These are phyloP conservation scores for Ophiodon elongatus DNA, from an alignment of 2,113 vertebrate genomes.

Conservation along the genomic window DNA sequence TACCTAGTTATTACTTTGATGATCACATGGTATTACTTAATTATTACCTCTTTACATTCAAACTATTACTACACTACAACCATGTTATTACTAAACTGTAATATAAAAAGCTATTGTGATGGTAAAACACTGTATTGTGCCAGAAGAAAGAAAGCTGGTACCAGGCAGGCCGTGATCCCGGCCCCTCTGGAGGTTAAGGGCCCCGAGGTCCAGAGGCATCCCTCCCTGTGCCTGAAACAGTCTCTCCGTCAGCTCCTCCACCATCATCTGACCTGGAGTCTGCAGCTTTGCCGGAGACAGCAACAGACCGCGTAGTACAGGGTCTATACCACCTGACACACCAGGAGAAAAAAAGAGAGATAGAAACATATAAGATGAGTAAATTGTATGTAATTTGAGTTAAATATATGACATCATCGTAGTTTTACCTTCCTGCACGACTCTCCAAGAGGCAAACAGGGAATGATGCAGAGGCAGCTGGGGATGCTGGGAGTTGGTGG, in stretches of 20 bases:
- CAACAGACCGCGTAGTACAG: constrained; percentile 84
- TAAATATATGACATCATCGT: background rate
- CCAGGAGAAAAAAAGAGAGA: background rate
- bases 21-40: too few relatives aligned
- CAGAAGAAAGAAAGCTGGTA: constrained; percentile 51
- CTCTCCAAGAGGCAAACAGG: constrained; percentile 87
- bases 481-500: constrained; percentile 73
- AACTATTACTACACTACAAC: background rate
- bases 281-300: constrained; percentile 86
- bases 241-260: constrained; percentile 86
- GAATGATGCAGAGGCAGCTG: constrained; percentile 84
- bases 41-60: background rate
- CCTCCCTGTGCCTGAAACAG: constrained; percentile 86
- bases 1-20: background rate
- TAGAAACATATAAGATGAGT: background rate
- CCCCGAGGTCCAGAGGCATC: constrained; percentile 87
- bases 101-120: background rate
- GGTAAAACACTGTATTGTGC: background rate
- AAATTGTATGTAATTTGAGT: background rate
- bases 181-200: constrained; percentile 88
- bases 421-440: constrained; percentile 82
- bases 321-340: constrained; percentile 84
- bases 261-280: constrained; percentile 87
- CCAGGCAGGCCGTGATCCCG: constrained; percentile 90
- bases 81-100: background rate